These are phyloP conservation scores for Tillus elongatus DNA, from an alignment of 2,888 invertebrate genomes.

Conservation along the genomic window DNA sequence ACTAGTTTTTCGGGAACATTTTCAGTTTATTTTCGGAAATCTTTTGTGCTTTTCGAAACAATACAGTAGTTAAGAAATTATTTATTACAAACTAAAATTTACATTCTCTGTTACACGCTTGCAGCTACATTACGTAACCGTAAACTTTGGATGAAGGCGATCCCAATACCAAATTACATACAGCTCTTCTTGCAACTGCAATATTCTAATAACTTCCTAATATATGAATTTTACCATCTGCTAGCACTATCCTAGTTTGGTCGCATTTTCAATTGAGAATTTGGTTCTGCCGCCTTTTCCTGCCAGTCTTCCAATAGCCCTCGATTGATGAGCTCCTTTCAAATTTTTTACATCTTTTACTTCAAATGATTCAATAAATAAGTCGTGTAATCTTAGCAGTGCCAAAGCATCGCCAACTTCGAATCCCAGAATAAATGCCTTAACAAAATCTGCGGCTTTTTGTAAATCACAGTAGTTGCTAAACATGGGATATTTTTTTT, in stretches of 20 bases:
- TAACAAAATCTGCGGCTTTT: slow-evolving; percentile 97
- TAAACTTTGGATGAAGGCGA: slow-evolving; percentile 97
- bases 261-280: slow-evolving; percentile 97
- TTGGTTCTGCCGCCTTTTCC: slow-evolving; percentile 97
- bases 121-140: slow-evolving; percentile 83
- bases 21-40: no score
- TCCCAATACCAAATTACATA: slow-evolving; percentile 94
- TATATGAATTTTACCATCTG: slow-evolving; percentile 93
- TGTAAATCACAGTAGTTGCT: no score
- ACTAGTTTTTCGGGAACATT: no score
- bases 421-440: slow-evolving; percentile 92
- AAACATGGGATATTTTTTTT: no score
- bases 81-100: no score
- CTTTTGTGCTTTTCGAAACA: no score
- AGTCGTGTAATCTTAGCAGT: slow-evolving; percentile 85
- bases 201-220: slow-evolving; percentile 97
- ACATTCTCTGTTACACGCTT: slow-evolving; percentile 75
- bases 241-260: slow-evolving; percentile 96
- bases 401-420: slow-evolving; percentile 96
- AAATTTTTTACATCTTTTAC: slow-evolving; percentile 92
- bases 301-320: slow-evolving; percentile 95
- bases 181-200: slow-evolving; percentile 88
- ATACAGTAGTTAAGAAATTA: no score
- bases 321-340: slow-evolving; percentile 88
- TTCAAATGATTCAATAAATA: slow-evolving; percentile 96